Evolutionary conservation across 2,797 vertebrate species (phyloP), one percentile per base, ranked within the genome.

Genomic region (Myotis daubentonii): DNA sequence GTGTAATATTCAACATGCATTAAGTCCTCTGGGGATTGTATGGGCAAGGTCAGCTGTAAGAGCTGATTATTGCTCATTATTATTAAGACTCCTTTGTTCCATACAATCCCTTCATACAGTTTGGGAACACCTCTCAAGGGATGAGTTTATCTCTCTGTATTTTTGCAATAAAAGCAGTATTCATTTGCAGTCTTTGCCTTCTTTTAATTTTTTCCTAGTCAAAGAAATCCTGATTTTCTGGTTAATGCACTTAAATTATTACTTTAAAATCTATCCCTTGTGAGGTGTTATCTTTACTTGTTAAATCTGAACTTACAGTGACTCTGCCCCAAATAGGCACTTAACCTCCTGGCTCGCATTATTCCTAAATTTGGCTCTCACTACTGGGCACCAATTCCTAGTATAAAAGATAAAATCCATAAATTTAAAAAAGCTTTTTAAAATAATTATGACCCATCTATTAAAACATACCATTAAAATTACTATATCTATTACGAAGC

Each of bases 131-230:
- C 86, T 71, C 97, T 97, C 95, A n/a, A 74, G 95, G 95, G 96
- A 96, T 93, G 76, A 93, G 85, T 97, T 97, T 96, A 96, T 95
- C 96, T 97, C 92, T 83, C 66, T 97, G 93, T 96, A 93, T 72
- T 96, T 96, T 96, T 93, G 60, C 88, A 93, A 92, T 95, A 92
- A 96, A 94, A 93, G 85, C 33, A 57, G 44, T 93, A 92, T 94
- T 95, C 95, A 97, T 86, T 83, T 95, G 85, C 8, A 15, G 87
- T 51, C 91, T 91, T 76, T 90, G 70, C 49, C 74, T 86, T 88
- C 55, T 91, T 96, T 74, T 90, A 95, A 95, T 92, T 93, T 30
- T 53, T 92, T 66, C 44, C 66, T 76, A 65, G 68, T 93, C 82
- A 89, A 95, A 95, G 70, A 94, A 96, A 85, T 11, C 28, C 66